Evolutionary conservation across 2,888 invertebrate genomes (phyloP).

Genomic region (Cephus rjabovi): DNA sequence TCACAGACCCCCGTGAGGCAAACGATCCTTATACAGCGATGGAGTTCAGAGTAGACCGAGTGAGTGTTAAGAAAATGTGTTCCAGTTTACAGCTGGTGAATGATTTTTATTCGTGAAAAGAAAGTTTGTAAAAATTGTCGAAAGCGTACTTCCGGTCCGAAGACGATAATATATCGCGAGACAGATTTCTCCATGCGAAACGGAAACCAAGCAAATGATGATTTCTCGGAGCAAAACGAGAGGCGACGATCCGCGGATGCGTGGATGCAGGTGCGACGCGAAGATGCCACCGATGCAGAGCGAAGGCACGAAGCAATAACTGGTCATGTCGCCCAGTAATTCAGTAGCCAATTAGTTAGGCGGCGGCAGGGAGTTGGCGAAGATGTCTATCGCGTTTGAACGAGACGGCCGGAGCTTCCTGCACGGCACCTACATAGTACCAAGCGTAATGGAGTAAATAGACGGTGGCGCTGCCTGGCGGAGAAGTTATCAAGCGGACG

Average conservation of each 20-base stretch:
- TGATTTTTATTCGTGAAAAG: neutral
- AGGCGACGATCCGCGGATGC: neutral
- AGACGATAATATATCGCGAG: neutral
- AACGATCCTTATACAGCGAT: neutral
- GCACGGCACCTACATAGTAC: neutral
- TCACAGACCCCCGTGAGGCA: neutral
- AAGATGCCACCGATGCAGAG: constrained; percentile 22
- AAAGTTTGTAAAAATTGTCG: neutral
- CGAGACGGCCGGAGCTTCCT: constrained; percentile 20
- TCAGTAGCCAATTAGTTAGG: constrained; percentile 64
- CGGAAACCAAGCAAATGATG: neutral
- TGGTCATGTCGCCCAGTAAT: constrained; percentile 59
- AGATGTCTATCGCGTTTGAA: constrained; percentile 53
- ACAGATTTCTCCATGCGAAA: neutral
- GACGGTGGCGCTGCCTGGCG: neutral
- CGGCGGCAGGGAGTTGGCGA: constrained; percentile 49
- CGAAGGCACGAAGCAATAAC: constrained; percentile 56
- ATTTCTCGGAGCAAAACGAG: neutral
- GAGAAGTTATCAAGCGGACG: neutral
- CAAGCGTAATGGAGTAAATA: neutral
- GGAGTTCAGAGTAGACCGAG: neutral
- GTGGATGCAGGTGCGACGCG: neutral
- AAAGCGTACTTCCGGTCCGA: neutral
- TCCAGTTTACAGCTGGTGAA: neutral
- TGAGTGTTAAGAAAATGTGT: neutral